These are phyloP conservation scores for Nansenia antarctica DNA, from an alignment of 2,113 vertebrate genomes.

Conservation along the genomic window DNA sequence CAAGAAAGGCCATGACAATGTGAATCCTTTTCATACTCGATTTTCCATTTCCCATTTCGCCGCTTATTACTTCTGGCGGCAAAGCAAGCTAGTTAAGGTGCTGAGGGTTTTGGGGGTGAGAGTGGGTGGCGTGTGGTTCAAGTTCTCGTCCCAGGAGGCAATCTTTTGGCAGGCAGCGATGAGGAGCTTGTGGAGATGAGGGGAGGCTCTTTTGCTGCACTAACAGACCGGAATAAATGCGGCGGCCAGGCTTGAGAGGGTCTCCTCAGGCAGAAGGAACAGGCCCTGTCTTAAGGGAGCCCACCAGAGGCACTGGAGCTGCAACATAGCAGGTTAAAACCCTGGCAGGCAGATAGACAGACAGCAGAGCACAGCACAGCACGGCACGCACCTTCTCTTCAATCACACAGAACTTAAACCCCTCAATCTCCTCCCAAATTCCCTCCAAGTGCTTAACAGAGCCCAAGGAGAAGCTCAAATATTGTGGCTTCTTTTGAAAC, in stretches of 20 bases:
- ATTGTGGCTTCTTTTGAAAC: neutral
- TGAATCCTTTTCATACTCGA: slow-evolving; percentile 47
- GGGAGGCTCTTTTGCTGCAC: slow-evolving; percentile 34
- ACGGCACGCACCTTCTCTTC: slow-evolving; percentile 37
- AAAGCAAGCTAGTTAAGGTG: slow-evolving; percentile 49
- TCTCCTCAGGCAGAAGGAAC: slow-evolving; percentile 51
- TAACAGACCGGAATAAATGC: slow-evolving; percentile 57
- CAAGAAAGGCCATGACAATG: slow-evolving; percentile 51
- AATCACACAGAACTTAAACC: slow-evolving; percentile 31
- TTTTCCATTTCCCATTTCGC: slow-evolving; percentile 56
- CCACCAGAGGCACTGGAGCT: slow-evolving; percentile 29
- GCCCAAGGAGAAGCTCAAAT: neutral
- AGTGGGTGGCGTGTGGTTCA: neutral
- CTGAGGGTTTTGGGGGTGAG: slow-evolving; percentile 14
- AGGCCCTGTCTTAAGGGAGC: slow-evolving; percentile 32
- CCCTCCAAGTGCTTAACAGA: slow-evolving; percentile 17
- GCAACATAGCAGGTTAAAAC: slow-evolving; percentile 42
- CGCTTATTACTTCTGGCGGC: slow-evolving; percentile 46
- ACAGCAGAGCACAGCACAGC: slow-evolving; percentile 35
- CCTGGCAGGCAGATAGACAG: no score
- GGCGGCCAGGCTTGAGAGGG: slow-evolving; percentile 42
- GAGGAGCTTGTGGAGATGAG: slow-evolving; percentile 38
- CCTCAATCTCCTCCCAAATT: slow-evolving; percentile 34
- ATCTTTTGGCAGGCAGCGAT: slow-evolving; percentile 36
- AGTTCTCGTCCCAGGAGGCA: slow-evolving; percentile 16